These are phyloP conservation scores for Cylloceria caligata DNA, from an alignment of 2,888 invertebrate genomes.

Conservation along the genomic window DNA sequence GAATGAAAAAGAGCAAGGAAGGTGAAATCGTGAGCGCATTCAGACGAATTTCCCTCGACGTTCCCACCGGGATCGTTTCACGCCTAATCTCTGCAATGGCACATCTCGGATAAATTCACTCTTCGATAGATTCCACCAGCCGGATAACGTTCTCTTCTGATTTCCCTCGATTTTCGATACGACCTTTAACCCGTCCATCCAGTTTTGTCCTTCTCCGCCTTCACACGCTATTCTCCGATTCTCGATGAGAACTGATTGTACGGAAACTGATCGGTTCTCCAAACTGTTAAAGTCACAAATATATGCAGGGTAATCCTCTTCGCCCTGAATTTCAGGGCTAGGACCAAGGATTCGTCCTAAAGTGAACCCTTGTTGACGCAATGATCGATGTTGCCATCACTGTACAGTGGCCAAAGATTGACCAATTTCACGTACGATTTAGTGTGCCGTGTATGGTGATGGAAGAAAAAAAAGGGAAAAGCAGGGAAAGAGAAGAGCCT, in stretches of 20 bases:
- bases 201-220: constrained; percentile 21
- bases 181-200: constrained; percentile 29
- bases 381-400: constrained; percentile 12
- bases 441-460: constrained; percentile 17
- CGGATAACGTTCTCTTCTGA: constrained; percentile 50
- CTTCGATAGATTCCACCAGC: constrained; percentile 59
- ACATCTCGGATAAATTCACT: constrained; percentile 69
- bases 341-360: neutral
- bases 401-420: constrained; percentile 25
- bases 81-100: constrained; percentile 75
- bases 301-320: constrained; percentile 1
- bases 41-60: constrained; percentile 66
- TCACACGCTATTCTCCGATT: constrained; percentile 18
- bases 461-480: neutral
- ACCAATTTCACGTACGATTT: constrained; percentile 61
- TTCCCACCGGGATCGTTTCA: constrained; percentile 74
- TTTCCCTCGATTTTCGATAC: constrained; percentile 54
- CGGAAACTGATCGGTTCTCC: constrained; percentile 19
- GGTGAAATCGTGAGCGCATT: constrained; percentile 36
- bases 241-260: constrained; percentile 37
- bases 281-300: constrained; percentile 22
- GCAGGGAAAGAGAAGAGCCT: constrained; percentile 54
- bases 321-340: neutral
- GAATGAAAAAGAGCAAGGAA: constrained; percentile 57
- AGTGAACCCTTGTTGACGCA: constrained; percentile 5